phyloP scores from a whole-genome alignment of 2,797 vertebrate species.

The Odontamblyopus lacepedii region DNA sequence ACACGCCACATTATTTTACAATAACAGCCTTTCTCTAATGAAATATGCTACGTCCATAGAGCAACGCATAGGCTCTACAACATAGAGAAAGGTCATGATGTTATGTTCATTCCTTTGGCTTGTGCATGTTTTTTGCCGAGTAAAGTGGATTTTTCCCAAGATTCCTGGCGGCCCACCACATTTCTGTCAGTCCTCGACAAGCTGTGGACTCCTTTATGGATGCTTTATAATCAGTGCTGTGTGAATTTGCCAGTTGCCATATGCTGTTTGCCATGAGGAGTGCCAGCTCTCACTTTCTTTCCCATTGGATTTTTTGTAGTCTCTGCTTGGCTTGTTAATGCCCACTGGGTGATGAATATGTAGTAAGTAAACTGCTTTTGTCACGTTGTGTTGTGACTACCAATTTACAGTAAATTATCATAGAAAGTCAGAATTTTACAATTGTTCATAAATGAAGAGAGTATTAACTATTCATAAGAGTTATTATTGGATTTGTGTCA shows the following conservation, averaged over 20 bases:
- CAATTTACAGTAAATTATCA: constrained; percentile 32
- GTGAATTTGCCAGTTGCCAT: constrained; percentile 48
- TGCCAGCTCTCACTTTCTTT: constrained; percentile 35
- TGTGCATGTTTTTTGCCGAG: constrained; percentile 30
- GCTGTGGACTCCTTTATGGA: constrained; percentile 36
- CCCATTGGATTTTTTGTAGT: constrained; percentile 35
- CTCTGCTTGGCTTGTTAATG: constrained; percentile 45
- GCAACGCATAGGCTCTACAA: background rate
- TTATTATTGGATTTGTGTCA: too few species aligned
- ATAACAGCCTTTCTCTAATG: background rate
- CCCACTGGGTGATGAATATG: constrained; percentile 17
- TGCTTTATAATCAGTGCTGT: constrained; percentile 45
- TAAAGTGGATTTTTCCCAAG: constrained; percentile 28
- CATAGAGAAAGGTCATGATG: constrained; percentile 1
- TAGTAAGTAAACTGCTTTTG: constrained; percentile 16
- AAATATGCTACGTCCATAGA: background rate
- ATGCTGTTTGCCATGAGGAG: constrained; percentile 40
- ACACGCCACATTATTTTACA: background rate
- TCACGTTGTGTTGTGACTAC: constrained; percentile 22
- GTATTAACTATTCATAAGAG: background rate
- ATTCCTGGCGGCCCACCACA: constrained; percentile 26
- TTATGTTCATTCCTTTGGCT: constrained; percentile 25
- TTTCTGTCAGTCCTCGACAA: constrained; percentile 32
- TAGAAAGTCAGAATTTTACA: background rate
- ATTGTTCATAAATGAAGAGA: background rate